Conservation (phyloP, 2,113 vertebrate genomes). For the Aplodontia rufa region DNA sequence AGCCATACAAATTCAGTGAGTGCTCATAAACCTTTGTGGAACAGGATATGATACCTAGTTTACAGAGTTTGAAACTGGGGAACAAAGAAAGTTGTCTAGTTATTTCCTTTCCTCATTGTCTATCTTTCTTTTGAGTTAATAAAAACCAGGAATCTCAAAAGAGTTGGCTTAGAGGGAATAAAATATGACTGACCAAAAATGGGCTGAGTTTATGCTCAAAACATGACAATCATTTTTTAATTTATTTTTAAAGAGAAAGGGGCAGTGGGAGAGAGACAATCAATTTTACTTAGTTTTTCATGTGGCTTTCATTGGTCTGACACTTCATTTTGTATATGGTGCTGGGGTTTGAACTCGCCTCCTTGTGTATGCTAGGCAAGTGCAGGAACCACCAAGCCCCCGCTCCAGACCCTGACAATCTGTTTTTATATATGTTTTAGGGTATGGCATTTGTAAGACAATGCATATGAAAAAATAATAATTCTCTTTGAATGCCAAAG, state of each 20-base stretch:
- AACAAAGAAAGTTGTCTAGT: neutral
- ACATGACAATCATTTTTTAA: no score
- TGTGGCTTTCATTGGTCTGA: no score
- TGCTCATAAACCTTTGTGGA: neutral
- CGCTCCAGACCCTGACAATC: no score
- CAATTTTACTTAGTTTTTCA: no score
- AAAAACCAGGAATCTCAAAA: neutral
- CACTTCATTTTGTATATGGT: no score
- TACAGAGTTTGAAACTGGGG: neutral
- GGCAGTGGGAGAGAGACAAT: no score
- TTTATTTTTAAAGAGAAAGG: no score
- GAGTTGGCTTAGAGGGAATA: neutral
- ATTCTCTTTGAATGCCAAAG: neutral
- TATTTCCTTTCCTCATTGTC: neutral
- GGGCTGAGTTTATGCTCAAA: neutral
- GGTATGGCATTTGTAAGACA: neutral
- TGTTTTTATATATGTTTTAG: neutral
- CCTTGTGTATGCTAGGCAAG: no score
- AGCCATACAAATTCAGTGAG: neutral
- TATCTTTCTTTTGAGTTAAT: neutral
- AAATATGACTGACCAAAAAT: neutral
- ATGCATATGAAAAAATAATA: neutral
- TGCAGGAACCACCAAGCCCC: no score
- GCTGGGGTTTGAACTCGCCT: no score
- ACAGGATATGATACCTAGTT: neutral